Base-by-base conservation (phyloP, 1,140 invertebrate genomes). In the Cecropterus lyciades region DNA sequence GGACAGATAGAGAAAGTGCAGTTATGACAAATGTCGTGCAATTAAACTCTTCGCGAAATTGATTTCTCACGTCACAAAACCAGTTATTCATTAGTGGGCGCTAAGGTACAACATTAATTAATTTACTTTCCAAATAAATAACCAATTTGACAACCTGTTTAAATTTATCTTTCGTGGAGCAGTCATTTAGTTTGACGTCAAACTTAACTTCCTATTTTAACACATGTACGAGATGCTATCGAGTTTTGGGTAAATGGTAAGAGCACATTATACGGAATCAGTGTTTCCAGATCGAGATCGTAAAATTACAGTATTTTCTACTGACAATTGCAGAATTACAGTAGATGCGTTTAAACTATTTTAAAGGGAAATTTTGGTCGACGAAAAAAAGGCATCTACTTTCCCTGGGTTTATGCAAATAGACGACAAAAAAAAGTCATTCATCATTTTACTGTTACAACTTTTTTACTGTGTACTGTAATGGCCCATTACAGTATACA, bases 1-100 rank as follows among this genome's bases (percentile, higher is more conserved):
- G 37, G 37, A n/a, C 9, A 10, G 30, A 13, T 33, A 40, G 7
- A 51, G 49, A 52, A 52, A 52, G 37, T 13, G 30, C 30, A 33
- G 30, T 33, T 33, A 15, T 52, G 49, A 52, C 27, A 52, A 52
- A 52, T 52, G 49, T 52, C 24, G 49, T 33, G 27, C 49, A 52
- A 52, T 33, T 52, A 33, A 52, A 30, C 27, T 33, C 15, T 52
- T 52, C 24, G 49, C 27, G 14, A 52, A 52, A 52, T 33, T 15
- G 24, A 52, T 52, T 33, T 52, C 49, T 52, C 27, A 52, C 24
- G 27, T 15, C 49, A 33, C 2, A 1, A 52, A 52, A 52, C 49
- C 49, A 52, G 51, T 53, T 53, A 16, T 37, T 10, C 40, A 43
- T 43, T 43, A 53, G 51, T 53, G 51, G 51, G 51, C 27, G 51